Percentiles rank a stretch among this genome's conserved stretches.
Evolutionary conservation across 2,888 invertebrate species (phyloP).

Genomic region (Tetheella fluctuosa): DNA sequence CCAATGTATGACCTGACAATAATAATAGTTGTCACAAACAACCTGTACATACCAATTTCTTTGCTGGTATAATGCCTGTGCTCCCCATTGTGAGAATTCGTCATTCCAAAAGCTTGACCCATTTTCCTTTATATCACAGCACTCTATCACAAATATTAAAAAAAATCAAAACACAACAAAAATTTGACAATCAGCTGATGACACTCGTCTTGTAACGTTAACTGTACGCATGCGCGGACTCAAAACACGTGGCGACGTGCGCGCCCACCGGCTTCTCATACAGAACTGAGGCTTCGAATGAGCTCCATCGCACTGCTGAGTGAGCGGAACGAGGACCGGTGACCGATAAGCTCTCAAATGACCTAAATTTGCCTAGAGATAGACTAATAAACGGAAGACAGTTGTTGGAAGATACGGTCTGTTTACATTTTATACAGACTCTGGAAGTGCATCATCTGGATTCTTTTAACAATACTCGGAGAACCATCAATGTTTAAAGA

Average conservation of each 20-base stretch:
- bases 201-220: conserved; percentile 40
- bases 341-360: conserved; percentile 43
- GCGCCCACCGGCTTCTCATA: conserved; percentile 53
- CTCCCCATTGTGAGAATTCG: conserved; percentile 75
- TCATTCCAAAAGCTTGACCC: conserved; percentile 81
- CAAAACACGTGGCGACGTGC: conserved; percentile 50
- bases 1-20: not conserved
- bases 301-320: conserved; percentile 16
- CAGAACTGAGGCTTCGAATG: conserved; percentile 35
- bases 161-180: conserved; percentile 12
- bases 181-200: conserved; percentile 60
- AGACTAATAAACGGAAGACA: conserved; percentile 33
- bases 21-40: not conserved
- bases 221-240: conserved; percentile 63
- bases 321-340: conserved; percentile 27
- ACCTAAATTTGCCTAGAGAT: conserved; percentile 41
- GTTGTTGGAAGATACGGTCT: conserved; percentile 48
- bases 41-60: conserved; percentile 71
- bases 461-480: not conserved
- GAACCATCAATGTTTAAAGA: not conserved
- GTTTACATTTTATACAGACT: conserved; percentile 48
- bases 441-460: not conserved
- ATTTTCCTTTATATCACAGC: conserved; percentile 64
- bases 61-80: conserved; percentile 73
- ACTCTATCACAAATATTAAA: conserved; percentile 54